Conservation (phyloP, 2,888 invertebrate species). For the Meganola albula region DNA sequence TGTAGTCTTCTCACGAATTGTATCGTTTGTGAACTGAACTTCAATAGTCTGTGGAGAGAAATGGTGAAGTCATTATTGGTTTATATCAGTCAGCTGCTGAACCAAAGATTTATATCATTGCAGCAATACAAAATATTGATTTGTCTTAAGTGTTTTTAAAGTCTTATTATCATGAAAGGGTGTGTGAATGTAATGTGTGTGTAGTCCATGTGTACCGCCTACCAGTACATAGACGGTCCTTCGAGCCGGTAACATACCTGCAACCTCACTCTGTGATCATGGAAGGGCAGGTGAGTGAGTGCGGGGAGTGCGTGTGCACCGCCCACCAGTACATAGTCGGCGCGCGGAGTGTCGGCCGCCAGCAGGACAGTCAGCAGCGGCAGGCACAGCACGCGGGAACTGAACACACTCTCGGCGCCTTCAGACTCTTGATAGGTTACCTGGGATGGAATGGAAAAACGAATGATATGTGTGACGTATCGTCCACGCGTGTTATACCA, state of each 20-base stretch:
- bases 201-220: too few species aligned
- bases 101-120: too few species aligned
- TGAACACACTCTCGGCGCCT: slow-evolving; percentile 61
- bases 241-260: background rate
- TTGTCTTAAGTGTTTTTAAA: too few species aligned
- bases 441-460: slow-evolving; percentile 45
- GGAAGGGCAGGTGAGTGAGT: slow-evolving; percentile 77
- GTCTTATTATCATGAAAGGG: too few species aligned
- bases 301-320: slow-evolving; percentile 64
- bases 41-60: slow-evolving; percentile 70
- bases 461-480: too few species aligned
- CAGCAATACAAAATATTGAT: too few species aligned
- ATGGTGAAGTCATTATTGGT: too few species aligned
- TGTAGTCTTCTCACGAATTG: slow-evolving; percentile 45
- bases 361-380: slow-evolving; percentile 88
- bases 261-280: slow-evolving; percentile 39
- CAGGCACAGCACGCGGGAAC: slow-evolving; percentile 89
- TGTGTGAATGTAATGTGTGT: too few species aligned
- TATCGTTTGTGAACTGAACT: slow-evolving; percentile 41
- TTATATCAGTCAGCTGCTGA: too few species aligned
- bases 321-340: slow-evolving; percentile 84
- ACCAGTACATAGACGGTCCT: too few species aligned
- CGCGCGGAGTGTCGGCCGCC: slow-evolving; percentile 82
- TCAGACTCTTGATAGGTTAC: slow-evolving; percentile 79
- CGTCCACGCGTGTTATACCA: too few species aligned